Conservation (phyloP, 2,888 invertebrate genomes). For the Rhaphigaster nebulosa region DNA sequence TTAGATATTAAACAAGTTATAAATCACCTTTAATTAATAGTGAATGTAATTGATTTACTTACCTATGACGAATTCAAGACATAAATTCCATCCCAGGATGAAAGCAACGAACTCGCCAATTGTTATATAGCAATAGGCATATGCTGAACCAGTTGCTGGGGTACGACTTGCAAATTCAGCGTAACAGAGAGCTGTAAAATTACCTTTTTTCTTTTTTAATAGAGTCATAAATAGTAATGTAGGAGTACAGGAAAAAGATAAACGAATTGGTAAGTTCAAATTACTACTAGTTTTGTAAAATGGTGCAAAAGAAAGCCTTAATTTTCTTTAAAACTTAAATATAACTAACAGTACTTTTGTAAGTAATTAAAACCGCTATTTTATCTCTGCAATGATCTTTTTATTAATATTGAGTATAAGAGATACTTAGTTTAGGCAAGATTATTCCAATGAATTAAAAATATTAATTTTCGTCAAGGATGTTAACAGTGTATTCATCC, state of each 20-base stretch:
- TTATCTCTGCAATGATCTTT: neutral
- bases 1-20: too few species aligned
- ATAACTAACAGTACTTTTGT: neutral
- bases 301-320: too few species aligned
- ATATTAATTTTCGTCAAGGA: too few species aligned
- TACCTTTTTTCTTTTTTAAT: too few species aligned
- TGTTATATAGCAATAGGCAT: slow-evolving; percentile 93
- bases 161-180: slow-evolving; percentile 93
- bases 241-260: too few species aligned
- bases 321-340: neutral
- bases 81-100: slow-evolving; percentile 93
- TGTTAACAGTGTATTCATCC: too few species aligned
- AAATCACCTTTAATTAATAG: too few species aligned
- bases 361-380: neutral
- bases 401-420: neutral
- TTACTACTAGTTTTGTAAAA: too few species aligned
- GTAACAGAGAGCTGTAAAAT: slow-evolving; percentile 81
- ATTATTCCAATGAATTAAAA: too few species aligned
- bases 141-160: slow-evolving; percentile 92
- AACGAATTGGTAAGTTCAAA: too few species aligned
- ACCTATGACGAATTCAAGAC: slow-evolving; percentile 90
- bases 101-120: slow-evolving; percentile 93
- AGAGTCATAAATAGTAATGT: too few species aligned
- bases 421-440: too few species aligned
- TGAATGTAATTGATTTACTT: slow-evolving; percentile 66